Evolutionary conservation across 2,888 invertebrate genomes (phyloP), one percentile per base, ranked within the genome.

Genomic region (Thereva nobilitata): DNA sequence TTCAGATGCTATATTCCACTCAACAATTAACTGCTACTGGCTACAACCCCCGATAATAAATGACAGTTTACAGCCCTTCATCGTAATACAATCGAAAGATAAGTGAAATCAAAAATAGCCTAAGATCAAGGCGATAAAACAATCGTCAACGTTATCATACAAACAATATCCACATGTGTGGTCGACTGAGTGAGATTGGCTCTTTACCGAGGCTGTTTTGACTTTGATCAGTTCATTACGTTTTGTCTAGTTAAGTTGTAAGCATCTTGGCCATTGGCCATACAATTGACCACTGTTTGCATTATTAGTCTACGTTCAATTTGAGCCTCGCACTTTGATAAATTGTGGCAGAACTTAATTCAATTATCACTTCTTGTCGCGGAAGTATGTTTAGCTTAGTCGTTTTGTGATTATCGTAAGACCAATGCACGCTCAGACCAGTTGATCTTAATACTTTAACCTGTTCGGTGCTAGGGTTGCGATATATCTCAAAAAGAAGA

Each of bases 251-350:
- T 40, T 23, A 23, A 23, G 23, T 23, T 23, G 23, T 23, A 23
- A 23, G 38, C 42, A 41, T 23, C 40, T 23, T 38, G 12, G 7
- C 38, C 40, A 41, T 41, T 40, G 23, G 34, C 42, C 8, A 41
- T 38, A 38, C 49, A 38, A 38, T 37, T 37, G 49, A 4, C 9
- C 49, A 59, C 12, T 59, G 49, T 59, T 59, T 59, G 47, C 47
- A 59, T 38, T 59, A 59, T n/a, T 47, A 12, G 47, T 59, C 59
- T 59, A 37, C 37, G 12, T 59, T 47, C 59, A 59, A 59, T 59
- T 59, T 59, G 59, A 59, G 47, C 59, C 59, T 59, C 59, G 59
- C 59, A 59, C 59, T 59, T 59, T 47, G 59, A 47, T 52, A 34
- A 52, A 52, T 59, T 45, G 59, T 37, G 47, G 38, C 47, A 37